Evolutionary conservation across 2,113 vertebrate genomes (phyloP).

Genomic region (Numida meleagris): DNA sequence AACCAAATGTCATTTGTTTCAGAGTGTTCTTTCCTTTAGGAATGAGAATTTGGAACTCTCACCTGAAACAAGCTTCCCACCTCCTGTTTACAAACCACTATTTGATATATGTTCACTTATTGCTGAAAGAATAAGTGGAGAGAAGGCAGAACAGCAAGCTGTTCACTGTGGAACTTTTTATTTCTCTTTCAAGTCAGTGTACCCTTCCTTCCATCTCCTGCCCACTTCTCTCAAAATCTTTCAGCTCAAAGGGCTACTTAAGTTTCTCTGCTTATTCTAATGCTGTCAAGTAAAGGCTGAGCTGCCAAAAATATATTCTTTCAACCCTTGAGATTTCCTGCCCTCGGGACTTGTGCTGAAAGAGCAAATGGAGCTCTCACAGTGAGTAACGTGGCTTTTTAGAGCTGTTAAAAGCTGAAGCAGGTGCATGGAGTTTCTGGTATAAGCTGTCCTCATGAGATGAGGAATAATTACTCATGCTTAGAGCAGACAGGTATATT

Average conservation of each 20-base stretch:
- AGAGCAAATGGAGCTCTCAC: neutral
- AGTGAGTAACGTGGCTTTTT: neutral
- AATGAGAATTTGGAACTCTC: neutral
- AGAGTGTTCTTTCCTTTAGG: neutral
- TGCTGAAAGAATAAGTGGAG: neutral
- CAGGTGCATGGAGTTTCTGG: neutral
- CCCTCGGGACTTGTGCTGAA: neutral
- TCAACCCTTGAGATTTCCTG: neutral
- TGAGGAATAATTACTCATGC: neutral
- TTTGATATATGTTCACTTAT: neutral
- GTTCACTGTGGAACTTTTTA: neutral
- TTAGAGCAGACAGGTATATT: neutral
- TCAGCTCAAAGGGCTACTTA: neutral
- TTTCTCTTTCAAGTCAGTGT: constrained; percentile 49
- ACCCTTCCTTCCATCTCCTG: constrained; percentile 39
- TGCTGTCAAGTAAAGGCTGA: constrained; percentile 1
- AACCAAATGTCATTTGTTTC: neutral
- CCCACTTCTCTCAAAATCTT: constrained; percentile 27
- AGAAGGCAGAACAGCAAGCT: neutral
- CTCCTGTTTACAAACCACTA: neutral
- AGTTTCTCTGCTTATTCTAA: constrained; percentile 43
- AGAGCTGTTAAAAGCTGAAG: constrained; percentile 2
- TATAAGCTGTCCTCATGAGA: neutral
- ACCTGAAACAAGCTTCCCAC: neutral
- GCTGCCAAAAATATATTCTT: neutral